These are phyloP conservation scores for Lepilemur septentrionalis DNA, from an alignment of 2,797 vertebrate species.

Conservation along the genomic window DNA sequence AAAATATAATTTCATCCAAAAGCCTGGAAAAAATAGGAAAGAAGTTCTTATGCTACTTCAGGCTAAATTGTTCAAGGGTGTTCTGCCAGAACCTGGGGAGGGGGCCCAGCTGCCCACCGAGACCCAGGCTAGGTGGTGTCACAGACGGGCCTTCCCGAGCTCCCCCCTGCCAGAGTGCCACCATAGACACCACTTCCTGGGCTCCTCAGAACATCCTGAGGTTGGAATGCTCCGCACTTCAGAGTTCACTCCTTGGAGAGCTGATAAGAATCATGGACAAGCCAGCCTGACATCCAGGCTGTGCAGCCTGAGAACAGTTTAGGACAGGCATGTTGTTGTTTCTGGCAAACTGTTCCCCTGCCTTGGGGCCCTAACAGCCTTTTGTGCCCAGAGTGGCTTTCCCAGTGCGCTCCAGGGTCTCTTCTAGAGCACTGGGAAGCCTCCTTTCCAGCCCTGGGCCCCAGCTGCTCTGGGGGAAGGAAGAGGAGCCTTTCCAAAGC, in stretches of 20 bases:
- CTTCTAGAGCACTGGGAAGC: background rate
- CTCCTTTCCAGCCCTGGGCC: background rate
- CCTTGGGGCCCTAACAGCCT: background rate
- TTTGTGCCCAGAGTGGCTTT: background rate
- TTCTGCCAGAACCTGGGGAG: conserved; percentile 69
- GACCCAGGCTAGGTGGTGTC: conserved; percentile 1
- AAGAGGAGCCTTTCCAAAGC: background rate
- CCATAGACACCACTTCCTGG: background rate
- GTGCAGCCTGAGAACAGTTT: background rate
- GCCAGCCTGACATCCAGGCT: background rate
- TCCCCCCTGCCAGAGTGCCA: background rate
- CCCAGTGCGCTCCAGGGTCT: background rate
- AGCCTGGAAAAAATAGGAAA: conserved; percentile 74
- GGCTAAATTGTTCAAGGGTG: conserved; percentile 69
- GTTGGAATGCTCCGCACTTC: background rate
- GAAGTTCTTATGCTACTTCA: conserved; percentile 75
- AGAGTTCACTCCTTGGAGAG: background rate
- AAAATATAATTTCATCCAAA: conserved; percentile 82
- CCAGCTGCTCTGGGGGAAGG: background rate
- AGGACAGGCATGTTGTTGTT: background rate
- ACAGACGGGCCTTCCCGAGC: background rate
- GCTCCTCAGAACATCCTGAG: background rate
- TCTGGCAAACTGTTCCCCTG: conserved; percentile 21
- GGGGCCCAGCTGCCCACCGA: conserved; percentile 61
- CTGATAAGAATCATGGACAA: background rate